Evolutionary conservation across 2,113 vertebrate species (phyloP).

Genomic region (Pungitius pungitius): DNA sequence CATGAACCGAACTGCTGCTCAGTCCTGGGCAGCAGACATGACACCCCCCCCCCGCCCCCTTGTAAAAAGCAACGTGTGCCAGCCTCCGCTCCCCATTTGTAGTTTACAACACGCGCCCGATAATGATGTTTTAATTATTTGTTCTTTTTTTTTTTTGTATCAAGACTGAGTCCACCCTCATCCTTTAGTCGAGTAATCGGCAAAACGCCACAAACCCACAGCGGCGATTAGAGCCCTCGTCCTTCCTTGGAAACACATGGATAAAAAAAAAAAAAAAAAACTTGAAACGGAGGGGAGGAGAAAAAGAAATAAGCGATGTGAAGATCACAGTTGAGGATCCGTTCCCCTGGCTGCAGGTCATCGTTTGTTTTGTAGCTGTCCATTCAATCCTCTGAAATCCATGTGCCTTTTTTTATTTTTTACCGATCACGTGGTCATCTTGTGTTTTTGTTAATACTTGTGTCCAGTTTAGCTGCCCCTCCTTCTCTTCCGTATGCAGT

Average conservation of each 20-base stretch:
- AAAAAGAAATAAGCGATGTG: conserved; percentile 33
- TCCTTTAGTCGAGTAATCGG: conserved; percentile 19
- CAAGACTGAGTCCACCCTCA: conserved; percentile 30
- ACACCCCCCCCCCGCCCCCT: conserved; percentile 11
- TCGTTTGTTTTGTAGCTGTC: conserved; percentile 56
- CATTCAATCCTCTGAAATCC: conserved; percentile 54
- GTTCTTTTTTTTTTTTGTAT: conserved; percentile 3
- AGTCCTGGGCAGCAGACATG: conserved; percentile 8
- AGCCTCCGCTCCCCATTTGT: conserved; percentile 43
- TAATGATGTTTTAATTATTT: conserved; percentile 38
- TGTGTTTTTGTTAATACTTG: conserved; percentile 41
- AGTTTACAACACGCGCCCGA: conserved; percentile 34
- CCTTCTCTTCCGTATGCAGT: conserved; percentile 29
- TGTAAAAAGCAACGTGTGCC: conserved; percentile 29
- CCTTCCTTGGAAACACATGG: conserved; percentile 21
- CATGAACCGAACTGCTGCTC: conserved; percentile 46
- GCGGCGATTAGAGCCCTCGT: conserved; percentile 19
- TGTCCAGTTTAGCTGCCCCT: conserved; percentile 36
- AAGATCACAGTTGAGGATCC: conserved; percentile 47
- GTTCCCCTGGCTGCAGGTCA: conserved; percentile 70
- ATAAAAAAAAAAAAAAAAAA: background rate
- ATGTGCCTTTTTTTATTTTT: conserved; percentile 69
- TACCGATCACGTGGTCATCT: conserved; percentile 28
- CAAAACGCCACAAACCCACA: conserved; percentile 1
- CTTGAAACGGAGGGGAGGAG: conserved; percentile 10